phyloP scores from a whole-genome alignment of 1,140 invertebrate genomes.

The Megathymus violae region DNA sequence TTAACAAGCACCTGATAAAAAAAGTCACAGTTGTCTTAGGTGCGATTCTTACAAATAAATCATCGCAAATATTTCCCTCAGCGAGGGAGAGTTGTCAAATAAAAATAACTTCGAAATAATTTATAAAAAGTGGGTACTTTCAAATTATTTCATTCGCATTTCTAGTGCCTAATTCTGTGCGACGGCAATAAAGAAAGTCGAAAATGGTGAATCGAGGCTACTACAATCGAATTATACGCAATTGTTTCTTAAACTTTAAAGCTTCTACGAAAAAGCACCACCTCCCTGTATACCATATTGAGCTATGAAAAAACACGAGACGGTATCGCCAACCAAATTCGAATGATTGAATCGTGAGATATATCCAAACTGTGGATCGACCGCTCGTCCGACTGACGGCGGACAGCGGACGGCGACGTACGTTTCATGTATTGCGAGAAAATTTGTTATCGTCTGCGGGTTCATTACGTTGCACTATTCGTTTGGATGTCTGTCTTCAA shows the following conservation, averaged over 20 bases:
- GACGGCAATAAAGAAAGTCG: neutral
- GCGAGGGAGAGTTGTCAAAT: too few relatives aligned
- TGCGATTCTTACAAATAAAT: too few relatives aligned
- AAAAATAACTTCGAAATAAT: too few relatives aligned
- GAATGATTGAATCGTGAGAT: slow-evolving; percentile 51
- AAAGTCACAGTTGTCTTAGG: too few relatives aligned
- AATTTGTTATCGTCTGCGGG: too few relatives aligned
- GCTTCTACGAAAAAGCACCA: slow-evolving; percentile 52
- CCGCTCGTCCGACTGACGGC: slow-evolving; percentile 10
- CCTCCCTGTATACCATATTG: slow-evolving; percentile 65
- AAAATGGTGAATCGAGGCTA: slow-evolving; percentile 4
- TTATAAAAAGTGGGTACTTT: neutral
- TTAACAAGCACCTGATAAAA: too few relatives aligned
- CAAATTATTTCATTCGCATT: neutral
- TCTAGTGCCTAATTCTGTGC: neutral
- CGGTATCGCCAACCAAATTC: slow-evolving; percentile 39
- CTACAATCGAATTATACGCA: slow-evolving; percentile 35
- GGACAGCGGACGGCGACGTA: neutral
- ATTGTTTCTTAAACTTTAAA: slow-evolving; percentile 28
- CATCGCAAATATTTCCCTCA: too few relatives aligned
- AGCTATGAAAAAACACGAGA: slow-evolving; percentile 50
- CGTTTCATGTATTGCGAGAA: too few relatives aligned
- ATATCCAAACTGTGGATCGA: slow-evolving; percentile 51
- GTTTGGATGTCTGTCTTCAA: too few relatives aligned
- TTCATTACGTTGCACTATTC: too few relatives aligned